Evolutionary conservation across 2,888 invertebrate species (phyloP), one percentile per base, ranked within the genome.

Genomic region (Lysandra coridon): DNA sequence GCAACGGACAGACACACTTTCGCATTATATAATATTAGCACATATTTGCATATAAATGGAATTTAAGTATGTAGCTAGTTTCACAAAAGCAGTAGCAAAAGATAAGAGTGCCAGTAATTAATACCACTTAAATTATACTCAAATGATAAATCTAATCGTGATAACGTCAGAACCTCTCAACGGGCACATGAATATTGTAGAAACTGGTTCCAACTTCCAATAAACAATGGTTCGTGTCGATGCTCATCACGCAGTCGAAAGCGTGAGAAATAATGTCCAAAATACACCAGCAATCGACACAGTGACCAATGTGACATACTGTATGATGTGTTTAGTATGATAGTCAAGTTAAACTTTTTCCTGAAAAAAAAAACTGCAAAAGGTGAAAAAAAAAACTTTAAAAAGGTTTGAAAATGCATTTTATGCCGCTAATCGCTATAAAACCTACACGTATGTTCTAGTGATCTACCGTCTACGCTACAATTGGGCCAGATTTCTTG

Each of bases 211-310:
- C 40, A 73, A 30, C 23, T 17, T 69, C n/a, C 12, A 23, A 62
- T 75, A 64, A 44, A 75, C 75, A 79, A 76, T 79, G 79, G 44
- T 60, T 73, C 49, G 30, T 80, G 53, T 75, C 53, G 69, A 78
- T 69, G n/a, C 74, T 77, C 76, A 62, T 73, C 79, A 69, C 75
- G 79, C 40, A 37, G 78, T 40, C 62, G 83, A 83, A 83, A 84
- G 83, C 82, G 83, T 83, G 83, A 82, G 83, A 84, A 84, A 80
- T 81, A 64, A 80, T 81, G 81, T 80, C 81, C 80, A 82, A 84
- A 84, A 82, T 81, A 82, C 49, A 57, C 57, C 57, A 57, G 57
- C 57, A 57, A 4, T 81, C 81, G 75, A 81, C 69, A 37, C 7
- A 5, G 14, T 64, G 64, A 30, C 64, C 30, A 30, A 10, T 23